Evolutionary conservation across 2,888 invertebrate genomes (phyloP).

Genomic region (Drosophila robusta): DNA sequence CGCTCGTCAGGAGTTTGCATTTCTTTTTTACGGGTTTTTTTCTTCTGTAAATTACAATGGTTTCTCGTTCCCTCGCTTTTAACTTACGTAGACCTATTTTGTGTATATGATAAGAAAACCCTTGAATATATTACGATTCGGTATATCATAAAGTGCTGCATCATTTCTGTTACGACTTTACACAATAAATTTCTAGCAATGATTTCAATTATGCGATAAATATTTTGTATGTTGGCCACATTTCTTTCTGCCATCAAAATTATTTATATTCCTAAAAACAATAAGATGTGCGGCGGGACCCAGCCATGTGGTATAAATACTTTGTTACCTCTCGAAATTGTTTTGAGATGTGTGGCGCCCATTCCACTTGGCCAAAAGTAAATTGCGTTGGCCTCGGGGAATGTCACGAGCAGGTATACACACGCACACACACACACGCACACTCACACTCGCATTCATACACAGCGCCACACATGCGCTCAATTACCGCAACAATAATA

Average conservation of each 20-base stretch:
- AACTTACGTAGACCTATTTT: not conserved
- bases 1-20: not conserved
- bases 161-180: slow-evolving; percentile 2
- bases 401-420: slow-evolving; percentile 37
- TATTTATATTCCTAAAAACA: slow-evolving; percentile 50
- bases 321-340: slow-evolving; percentile 71
- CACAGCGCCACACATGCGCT: slow-evolving; percentile 44
- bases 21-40: not conserved
- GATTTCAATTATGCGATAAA: slow-evolving; percentile 76
- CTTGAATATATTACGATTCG: slow-evolving; percentile 1
- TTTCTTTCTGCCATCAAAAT: slow-evolving; percentile 35
- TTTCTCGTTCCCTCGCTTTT: not conserved
- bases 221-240: slow-evolving; percentile 45
- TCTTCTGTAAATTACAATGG: not conserved
- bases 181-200: slow-evolving; percentile 49
- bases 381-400: slow-evolving; percentile 58
- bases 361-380: slow-evolving; percentile 31
- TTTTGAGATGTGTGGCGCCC: slow-evolving; percentile 37
- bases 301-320: slow-evolving; percentile 50
- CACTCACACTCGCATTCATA: not conserved
- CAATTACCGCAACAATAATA: slow-evolving; percentile 71
- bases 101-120: not conserved
- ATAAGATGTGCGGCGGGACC: not conserved
- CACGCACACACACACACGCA: slow-evolving; percentile 18
- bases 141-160: too few relatives aligned